Evolutionary conservation across 2,113 vertebrate genomes (phyloP), one percentile per base, ranked within the genome.

Genomic region (Megalops atlanticus): DNA sequence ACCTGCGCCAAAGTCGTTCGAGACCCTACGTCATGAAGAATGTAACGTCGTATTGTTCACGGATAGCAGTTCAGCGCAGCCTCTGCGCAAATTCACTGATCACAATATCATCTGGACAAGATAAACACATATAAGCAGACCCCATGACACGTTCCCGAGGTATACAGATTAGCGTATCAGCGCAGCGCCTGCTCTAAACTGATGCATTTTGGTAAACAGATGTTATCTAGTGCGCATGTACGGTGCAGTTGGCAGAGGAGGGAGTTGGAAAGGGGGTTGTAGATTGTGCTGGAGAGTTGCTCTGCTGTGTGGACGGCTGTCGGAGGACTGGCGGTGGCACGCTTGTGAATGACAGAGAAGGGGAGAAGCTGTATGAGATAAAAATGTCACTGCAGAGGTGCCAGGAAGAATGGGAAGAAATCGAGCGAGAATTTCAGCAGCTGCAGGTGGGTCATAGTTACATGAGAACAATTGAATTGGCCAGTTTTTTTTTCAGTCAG

Each of bases 351-450:
- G 58, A 36, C 4, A 52, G 47, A 27, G 43, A 54, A 15, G 4
- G 18, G 7, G 77, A 33, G 54, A n/a, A 69, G 52, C 16, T 40
- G 38, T 18, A 36, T 77, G 45, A 15, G 24, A 47, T 52, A 83
- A 89, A 82, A 52, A 95, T 94, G 92, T 89, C 93, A 88, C 90
- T 93, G 85, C 92, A 92, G 82, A 91, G 88, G 79, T 95, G 93
- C 86, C 90, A 91, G 85, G 88, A 86, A 73, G 96, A 97, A 87
- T 97, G 96, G 96, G 88, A 89, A 16, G 95, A 96, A 87, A 95
- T 97, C 79, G 96, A 98, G 21, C 89, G 90, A 80, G 96, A 97
- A 88, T 97, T 97, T 88, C 95, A 95, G 88, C 95, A 97, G 86
- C 87, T 98, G 64, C 97, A 98, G 96, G 97, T 97, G 84, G 87